A percentile compares a stretch with the other conserved stretches of the same genome.
Conservation (phyloP, 35 echinoderm and acorn worm species). For the Amphiura filiformis region DNA sequence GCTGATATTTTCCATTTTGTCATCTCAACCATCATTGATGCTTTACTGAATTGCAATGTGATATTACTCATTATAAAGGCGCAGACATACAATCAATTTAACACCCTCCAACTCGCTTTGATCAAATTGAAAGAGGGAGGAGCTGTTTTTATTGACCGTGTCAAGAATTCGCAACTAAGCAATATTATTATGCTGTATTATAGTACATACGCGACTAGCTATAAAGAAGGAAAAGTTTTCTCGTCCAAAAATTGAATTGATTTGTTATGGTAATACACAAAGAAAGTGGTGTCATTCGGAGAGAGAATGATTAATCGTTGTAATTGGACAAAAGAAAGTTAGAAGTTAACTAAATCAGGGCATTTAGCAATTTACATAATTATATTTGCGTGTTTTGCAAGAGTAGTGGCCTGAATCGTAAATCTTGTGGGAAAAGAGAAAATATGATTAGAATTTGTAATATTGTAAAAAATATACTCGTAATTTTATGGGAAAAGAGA, state of each 20-base stretch:
- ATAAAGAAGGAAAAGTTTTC: neutral
- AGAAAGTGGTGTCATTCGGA: neutral
- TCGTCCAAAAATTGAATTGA: neutral
- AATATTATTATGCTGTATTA: no score
- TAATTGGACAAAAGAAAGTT: neutral
- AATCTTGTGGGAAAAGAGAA: no score
- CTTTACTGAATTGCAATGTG: neutral
- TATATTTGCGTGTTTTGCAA: no score
- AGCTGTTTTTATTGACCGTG: conserved; percentile 7
- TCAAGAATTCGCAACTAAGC: no score
- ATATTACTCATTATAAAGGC: neutral
- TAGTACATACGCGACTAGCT: neutral
- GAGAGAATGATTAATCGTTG: neutral
- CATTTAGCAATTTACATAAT: no score
- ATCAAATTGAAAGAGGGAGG: neutral
- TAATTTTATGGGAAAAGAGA: no score
- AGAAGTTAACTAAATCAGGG: no score
- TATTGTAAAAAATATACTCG: no score
- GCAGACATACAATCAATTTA: conserved; percentile 11
- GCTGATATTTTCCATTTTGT: neutral
- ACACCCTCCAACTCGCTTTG: neutral
- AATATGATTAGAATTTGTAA: no score
- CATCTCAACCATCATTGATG: neutral
- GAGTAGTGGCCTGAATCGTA: no score
- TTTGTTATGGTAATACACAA: neutral